Percentiles rank a stretch among this genome's conserved stretches.
Evolutionary conservation across 1,140 invertebrate genomes (phyloP).

Genomic region (Drosophila takahashii): DNA sequence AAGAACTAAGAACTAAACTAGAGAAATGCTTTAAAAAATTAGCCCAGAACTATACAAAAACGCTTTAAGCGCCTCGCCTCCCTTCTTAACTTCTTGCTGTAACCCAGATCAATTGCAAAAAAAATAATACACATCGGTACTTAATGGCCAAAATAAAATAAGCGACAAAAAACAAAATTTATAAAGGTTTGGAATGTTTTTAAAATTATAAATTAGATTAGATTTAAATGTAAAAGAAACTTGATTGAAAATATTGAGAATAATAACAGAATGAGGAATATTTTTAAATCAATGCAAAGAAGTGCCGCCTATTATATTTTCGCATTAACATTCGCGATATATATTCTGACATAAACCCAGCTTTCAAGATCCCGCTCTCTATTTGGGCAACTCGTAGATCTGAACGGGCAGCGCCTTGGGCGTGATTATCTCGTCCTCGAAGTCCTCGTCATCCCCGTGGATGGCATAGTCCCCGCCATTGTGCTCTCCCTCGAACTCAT

Average conservation of each 20-base stretch:
- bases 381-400: constrained; percentile 83
- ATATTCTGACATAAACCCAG: constrained; percentile 11
- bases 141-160: constrained; percentile 14
- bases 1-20: constrained; percentile 72
- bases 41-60: constrained; percentile 78
- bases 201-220: neutral
- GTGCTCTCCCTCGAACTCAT: constrained; percentile 82
- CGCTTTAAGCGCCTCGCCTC: constrained; percentile 66
- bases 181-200: neutral
- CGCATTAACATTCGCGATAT: constrained; percentile 18
- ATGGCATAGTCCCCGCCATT: constrained; percentile 77
- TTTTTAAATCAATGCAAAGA: neutral
- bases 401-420: constrained; percentile 84
- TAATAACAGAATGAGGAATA: neutral
- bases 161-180: constrained; percentile 3
- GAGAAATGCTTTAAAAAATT: constrained; percentile 68
- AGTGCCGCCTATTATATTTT: constrained; percentile 24
- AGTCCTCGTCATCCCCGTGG: constrained; percentile 79
- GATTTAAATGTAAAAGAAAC: neutral
- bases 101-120: constrained; percentile 42
- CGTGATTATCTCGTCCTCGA: constrained; percentile 84
- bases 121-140: constrained; percentile 25
- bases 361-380: constrained; percentile 26
- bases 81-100: constrained; percentile 5
- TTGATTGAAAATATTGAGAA: neutral